Evolutionary conservation across 2,797 vertebrate genomes (phyloP).

Genomic region (Alectoris magna): DNA sequence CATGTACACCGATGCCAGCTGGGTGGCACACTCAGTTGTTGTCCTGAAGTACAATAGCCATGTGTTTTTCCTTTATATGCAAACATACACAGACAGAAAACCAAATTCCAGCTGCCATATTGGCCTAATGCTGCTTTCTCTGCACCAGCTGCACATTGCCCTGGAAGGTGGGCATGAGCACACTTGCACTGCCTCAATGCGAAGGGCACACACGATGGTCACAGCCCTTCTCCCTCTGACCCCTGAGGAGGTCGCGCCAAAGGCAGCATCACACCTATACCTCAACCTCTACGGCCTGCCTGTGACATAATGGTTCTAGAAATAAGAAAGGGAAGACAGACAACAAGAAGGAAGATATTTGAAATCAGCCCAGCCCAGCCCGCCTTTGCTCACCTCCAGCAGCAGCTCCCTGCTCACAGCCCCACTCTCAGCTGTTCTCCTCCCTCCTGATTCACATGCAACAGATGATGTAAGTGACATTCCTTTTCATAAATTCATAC

Average conservation of each 20-base stretch:
- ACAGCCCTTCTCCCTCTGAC: rapidly evolving
- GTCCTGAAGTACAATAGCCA: rapidly evolving
- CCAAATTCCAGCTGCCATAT: rapidly evolving
- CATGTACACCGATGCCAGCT: rapidly evolving
- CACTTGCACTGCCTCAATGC: rapidly evolving
- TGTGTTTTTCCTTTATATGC: too few species aligned
- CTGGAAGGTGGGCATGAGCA: neutral
- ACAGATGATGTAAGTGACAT: conserved; percentile 42
- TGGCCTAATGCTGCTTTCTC: neutral
- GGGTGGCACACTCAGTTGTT: too few species aligned
- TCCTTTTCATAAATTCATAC: neutral
- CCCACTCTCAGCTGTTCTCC: neutral
- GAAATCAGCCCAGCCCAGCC: neutral
- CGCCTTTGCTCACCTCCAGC: neutral
- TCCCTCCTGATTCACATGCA: neutral
- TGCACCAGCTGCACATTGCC: too few species aligned
- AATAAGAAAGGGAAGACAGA: neutral
- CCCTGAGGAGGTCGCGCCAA: rapidly evolving
- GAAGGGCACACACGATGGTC: too few species aligned
- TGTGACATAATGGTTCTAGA: rapidly evolving
- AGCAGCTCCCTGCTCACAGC: neutral
- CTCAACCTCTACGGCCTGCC: neutral
- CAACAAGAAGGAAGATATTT: neutral
- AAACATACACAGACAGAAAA: neutral
- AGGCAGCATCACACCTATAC: rapidly evolving